Conservation (phyloP, 2,888 invertebrate genomes). For the Stictocephala bisonia region DNA sequence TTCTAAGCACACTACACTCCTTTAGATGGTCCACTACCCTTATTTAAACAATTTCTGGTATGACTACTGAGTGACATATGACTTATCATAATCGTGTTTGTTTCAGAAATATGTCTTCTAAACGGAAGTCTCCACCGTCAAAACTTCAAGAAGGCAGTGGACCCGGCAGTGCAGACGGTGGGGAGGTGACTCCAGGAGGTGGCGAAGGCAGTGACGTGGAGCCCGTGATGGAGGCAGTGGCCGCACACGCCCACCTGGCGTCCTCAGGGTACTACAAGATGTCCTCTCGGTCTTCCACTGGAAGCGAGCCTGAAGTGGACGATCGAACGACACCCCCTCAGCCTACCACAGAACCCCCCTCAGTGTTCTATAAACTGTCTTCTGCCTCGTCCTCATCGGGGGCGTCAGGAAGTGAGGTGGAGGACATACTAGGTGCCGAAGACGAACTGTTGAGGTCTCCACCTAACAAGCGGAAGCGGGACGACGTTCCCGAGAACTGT, state of each 20-base stretch:
- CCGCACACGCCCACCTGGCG: conserved; percentile 19
- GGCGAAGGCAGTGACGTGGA: conserved; percentile 9
- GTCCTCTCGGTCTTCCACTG: conserved; percentile 65
- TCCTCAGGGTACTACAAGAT: conserved; percentile 56
- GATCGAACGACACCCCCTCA: conserved; percentile 67
- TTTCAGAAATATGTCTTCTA: conserved; percentile 95
- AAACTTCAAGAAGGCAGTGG: conserved; percentile 85
- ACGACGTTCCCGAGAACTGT: conserved; percentile 12
- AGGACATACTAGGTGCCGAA: conserved; percentile 65
- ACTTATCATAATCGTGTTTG: too few species aligned
- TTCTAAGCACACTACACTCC: too few species aligned
- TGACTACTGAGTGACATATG: too few species aligned
- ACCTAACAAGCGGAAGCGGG: conserved; percentile 46
- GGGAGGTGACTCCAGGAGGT: conserved; percentile 25
- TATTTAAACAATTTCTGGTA: too few species aligned
- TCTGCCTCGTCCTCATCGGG: conserved; percentile 66
- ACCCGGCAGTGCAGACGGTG: conserved; percentile 45
- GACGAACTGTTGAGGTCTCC: conserved; percentile 39
- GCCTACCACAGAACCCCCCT: conserved; percentile 14
- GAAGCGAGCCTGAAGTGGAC: conserved; percentile 66
- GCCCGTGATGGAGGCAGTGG: conserved; percentile 5
- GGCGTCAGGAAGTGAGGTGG: conserved; percentile 65
- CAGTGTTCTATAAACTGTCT: conserved; percentile 60
- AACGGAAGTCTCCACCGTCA: conserved; percentile 95
- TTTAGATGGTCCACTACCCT: too few species aligned